Evolutionary conservation across 2,888 invertebrate species (phyloP), one percentile per base, ranked within the genome.

Genomic region (Lycophotia porphyrea): DNA sequence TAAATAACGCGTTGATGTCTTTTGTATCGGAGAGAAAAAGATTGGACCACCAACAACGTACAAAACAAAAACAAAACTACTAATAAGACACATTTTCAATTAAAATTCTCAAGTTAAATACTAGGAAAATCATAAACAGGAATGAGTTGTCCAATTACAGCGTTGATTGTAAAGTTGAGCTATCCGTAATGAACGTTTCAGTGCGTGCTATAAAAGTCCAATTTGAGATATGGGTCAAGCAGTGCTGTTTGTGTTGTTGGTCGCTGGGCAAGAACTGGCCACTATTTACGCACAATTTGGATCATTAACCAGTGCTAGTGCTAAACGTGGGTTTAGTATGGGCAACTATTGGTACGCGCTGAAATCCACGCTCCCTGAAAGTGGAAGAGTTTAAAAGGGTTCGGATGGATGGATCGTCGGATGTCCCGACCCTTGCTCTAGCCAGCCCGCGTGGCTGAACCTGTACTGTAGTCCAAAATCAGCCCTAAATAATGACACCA

Each of bases 1-100:
- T 66, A 67, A 74, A 60, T 61, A 82, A 79, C 94, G 93, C 95
- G 95, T 95, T 94, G 93, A 95, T 93, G 95, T 95, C 95, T 95
- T 95, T 94, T 93, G 84, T 92, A 92, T 87, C 87, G 82, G 77
- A 73, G 55, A 27, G 5, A 34, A 21, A 60, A 60, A 75, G 66
- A 68, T 44, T 65, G 65, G 69, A 47, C 52, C 44, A 64, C 18
- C 24, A 76, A 73, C 21, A 77, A 74, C 52, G 13, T 65, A 36
- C 8, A 24, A 13, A 44, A 64, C 42, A 63, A 69, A 60, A 58
- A 66, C 36, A 27, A 44, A 64, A 63, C 18, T 5, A 24, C 0
- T 2, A 24, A 24, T 21, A 71, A 21, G 61, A 18, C 49, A n/a
- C 1, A 61, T 27, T 44, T 44, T 3, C 7, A 42, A 55, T 66